Percentiles rank a stretch among this genome's conserved stretches.
Conservation (phyloP, 2,797 vertebrate species). For the Parauchenoglanis punctatus region DNA sequence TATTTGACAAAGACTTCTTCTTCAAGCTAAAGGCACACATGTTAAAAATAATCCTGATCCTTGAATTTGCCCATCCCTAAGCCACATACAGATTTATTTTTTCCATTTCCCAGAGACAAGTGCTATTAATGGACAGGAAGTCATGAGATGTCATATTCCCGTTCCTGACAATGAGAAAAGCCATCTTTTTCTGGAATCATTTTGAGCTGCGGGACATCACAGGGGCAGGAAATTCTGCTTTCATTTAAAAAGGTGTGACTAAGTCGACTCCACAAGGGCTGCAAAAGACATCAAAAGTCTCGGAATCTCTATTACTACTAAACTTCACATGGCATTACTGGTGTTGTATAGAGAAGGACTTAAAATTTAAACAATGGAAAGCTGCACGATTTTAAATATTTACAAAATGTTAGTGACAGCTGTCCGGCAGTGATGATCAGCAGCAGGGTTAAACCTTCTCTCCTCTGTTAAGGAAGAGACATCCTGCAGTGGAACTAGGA, state of each 20-base stretch:
- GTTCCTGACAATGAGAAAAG: not conserved
- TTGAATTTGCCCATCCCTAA: not conserved
- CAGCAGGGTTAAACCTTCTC: not conserved
- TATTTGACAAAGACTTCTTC: too few species aligned
- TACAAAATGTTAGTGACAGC: not conserved
- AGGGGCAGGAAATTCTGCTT: not conserved
- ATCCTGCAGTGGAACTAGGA: slow-evolving; percentile 58
- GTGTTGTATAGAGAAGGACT: not conserved
- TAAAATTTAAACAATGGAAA: not conserved
- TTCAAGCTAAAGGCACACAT: not conserved
- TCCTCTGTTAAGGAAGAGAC: not conserved
- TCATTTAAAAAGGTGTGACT: not conserved
- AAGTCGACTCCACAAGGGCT: not conserved
- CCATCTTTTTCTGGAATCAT: too few species aligned
- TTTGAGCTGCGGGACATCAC: not conserved
- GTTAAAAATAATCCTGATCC: not conserved
- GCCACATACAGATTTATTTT: not conserved
- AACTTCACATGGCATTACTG: not conserved
- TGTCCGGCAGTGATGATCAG: not conserved
- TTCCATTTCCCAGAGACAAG: not conserved
- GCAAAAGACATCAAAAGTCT: not conserved
- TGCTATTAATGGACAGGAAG: not conserved
- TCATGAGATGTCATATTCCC: not conserved
- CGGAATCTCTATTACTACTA: not conserved
- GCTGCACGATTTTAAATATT: not conserved